Evolutionary conservation across 2,888 invertebrate genomes (phyloP).

Genomic region (Craniophora ligustri): DNA sequence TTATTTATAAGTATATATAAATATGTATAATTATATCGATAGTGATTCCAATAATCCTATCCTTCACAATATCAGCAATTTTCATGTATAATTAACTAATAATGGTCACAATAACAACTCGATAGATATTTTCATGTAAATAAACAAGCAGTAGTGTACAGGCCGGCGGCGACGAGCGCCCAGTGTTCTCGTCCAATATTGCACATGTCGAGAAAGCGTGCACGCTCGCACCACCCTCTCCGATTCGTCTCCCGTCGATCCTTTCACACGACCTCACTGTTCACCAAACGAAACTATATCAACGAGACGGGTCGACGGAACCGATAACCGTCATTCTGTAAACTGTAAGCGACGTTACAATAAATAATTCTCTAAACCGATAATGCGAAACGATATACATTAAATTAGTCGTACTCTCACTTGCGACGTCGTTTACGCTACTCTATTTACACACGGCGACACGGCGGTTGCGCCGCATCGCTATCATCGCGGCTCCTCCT

Average conservation of each 20-base stretch:
- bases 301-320: slow-evolving; percentile 57
- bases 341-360: slow-evolving; percentile 77
- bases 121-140: slow-evolving; percentile 87
- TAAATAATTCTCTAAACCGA: slow-evolving; percentile 86
- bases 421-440: slow-evolving; percentile 67
- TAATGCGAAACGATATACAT: slow-evolving; percentile 78
- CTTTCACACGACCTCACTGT: slow-evolving; percentile 43
- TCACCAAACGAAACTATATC: slow-evolving; percentile 48
- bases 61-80: slow-evolving; percentile 82
- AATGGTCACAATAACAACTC: slow-evolving; percentile 88
- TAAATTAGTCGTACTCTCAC: slow-evolving; percentile 73
- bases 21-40: slow-evolving; percentile 88
- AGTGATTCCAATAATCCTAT: slow-evolving; percentile 85
- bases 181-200: slow-evolving; percentile 77
- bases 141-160: slow-evolving; percentile 86
- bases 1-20: slow-evolving; percentile 89
- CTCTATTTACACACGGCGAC: slow-evolving; percentile 69
- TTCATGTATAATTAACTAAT: slow-evolving; percentile 88
- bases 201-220: slow-evolving; percentile 78
- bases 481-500: slow-evolving; percentile 89
- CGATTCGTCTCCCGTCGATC: slow-evolving; percentile 52
- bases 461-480: slow-evolving; percentile 45
- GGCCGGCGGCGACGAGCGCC: slow-evolving; percentile 71
- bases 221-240: slow-evolving; percentile 68
- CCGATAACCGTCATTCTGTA: slow-evolving; percentile 46